A percentile compares a stretch with the other conserved stretches of the same genome.
Evolutionary conservation across 1,140 invertebrate species (phyloP).

Genomic region (Vanessa tameamea): DNA sequence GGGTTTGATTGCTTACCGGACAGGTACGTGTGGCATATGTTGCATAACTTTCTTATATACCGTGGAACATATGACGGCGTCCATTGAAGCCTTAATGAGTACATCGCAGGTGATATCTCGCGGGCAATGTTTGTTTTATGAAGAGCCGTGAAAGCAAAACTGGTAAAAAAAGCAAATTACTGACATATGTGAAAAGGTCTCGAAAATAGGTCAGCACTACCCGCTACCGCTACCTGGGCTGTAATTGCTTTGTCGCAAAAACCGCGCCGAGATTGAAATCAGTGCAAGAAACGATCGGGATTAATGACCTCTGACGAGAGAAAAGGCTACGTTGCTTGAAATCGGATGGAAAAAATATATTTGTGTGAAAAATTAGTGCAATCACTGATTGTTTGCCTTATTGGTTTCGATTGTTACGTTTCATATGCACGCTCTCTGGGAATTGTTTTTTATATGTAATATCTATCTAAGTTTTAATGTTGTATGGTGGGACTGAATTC

Average conservation of each 20-base stretch:
- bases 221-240: not conserved
- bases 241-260: slow-evolving; percentile 31
- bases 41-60: too few species aligned
- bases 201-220: not conserved
- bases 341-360: not conserved
- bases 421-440: too few species aligned
- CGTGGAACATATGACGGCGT: too few species aligned
- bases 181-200: not conserved
- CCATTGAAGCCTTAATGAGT: too few species aligned
- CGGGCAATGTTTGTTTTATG: too few species aligned
- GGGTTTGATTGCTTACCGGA: too few species aligned
- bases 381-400: not conserved
- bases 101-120: not conserved
- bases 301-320: slow-evolving; percentile 25
- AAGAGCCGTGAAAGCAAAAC: not conserved
- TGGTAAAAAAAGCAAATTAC: not conserved
- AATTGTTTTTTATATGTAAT: too few species aligned
- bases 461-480: too few species aligned
- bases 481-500: too few species aligned
- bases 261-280: slow-evolving; percentile 26
- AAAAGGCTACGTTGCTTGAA: not conserved
- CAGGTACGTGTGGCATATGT: too few species aligned
- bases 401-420: not conserved
- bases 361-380: not conserved
- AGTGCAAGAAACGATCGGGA: slow-evolving; percentile 20